These are phyloP conservation scores for Drosophila ohnishii DNA, from an alignment of 1,140 invertebrate genomes.

Conservation along the genomic window DNA sequence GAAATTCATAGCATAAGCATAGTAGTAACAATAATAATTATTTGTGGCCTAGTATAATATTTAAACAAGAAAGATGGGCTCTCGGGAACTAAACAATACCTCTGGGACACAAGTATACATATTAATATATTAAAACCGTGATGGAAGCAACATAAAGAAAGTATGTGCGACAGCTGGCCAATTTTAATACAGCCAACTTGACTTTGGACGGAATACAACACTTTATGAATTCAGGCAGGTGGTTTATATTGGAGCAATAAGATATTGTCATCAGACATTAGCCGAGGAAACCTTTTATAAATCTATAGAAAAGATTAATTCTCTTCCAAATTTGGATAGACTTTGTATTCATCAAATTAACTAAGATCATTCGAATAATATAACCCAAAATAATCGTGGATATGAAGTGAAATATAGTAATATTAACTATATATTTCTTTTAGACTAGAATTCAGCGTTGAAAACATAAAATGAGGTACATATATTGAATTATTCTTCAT, in stretches of 20 bases:
- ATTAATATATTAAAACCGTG: not conserved
- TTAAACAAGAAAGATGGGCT: not conserved
- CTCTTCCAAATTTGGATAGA: not conserved
- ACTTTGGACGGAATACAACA: not conserved
- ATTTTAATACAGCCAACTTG: not conserved
- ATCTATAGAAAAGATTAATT: not conserved
- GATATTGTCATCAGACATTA: not conserved
- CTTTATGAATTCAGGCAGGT: conserved; percentile 2
- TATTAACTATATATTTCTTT: no score
- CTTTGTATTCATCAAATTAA: no score
- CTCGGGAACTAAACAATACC: not conserved
- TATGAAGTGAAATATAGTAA: no score
- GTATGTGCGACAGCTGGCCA: not conserved
- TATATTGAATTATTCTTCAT: no score
- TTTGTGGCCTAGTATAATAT: not conserved
- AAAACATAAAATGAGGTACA: no score
- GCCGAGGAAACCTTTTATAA: not conserved
- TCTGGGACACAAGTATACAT: not conserved
- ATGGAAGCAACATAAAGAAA: not conserved
- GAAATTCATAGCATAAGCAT: not conserved
- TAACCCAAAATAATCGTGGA: no score
- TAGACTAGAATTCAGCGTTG: no score
- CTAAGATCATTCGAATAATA: no score
- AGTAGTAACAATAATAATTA: not conserved
- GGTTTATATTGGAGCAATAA: not conserved